Percentiles rank a stretch among this genome's conserved stretches.
Evolutionary conservation across 2,113 vertebrate species (phyloP).

Genomic region (Protomyctophum bolini): DNA sequence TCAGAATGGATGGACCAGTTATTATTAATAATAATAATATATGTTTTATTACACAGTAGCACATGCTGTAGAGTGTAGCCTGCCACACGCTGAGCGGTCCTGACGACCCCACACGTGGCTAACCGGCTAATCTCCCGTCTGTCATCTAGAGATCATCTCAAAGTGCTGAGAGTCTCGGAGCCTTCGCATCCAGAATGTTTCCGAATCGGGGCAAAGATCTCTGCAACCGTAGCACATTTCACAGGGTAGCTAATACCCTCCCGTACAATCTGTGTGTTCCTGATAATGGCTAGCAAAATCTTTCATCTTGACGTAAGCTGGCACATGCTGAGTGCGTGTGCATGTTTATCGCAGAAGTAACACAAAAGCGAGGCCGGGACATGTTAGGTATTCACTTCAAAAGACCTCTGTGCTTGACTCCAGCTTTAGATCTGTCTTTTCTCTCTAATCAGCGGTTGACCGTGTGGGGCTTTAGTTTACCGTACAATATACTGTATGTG

Average conservation of each 20-base stretch:
- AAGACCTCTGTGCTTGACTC: constrained; percentile 68
- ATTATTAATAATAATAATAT: constrained; percentile 6
- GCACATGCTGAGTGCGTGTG: constrained; percentile 73
- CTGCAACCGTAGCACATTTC: constrained; percentile 73
- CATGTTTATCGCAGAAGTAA: constrained; percentile 74
- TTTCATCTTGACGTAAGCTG: constrained; percentile 79
- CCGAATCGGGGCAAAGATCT: constrained; percentile 69
- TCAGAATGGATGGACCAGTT: not conserved
- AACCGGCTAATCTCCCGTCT: constrained; percentile 50
- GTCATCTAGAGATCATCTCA: constrained; percentile 61
- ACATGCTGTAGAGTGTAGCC: not conserved
- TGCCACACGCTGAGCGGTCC: constrained; percentile 19
- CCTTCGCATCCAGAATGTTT: constrained; percentile 46
- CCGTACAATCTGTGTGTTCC: constrained; percentile 68
- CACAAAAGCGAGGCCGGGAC: constrained; percentile 66
- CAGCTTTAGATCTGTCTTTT: constrained; percentile 64
- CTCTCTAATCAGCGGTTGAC: constrained; percentile 72
- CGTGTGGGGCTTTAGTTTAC: constrained; percentile 58
- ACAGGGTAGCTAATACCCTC: constrained; percentile 65
- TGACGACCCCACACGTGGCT: constrained; percentile 49
- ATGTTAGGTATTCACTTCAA: constrained; percentile 77
- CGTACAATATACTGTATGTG: constrained; percentile 11
- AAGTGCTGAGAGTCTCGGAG: constrained; percentile 58
- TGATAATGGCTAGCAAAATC: constrained; percentile 75
- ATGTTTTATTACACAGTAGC: not conserved